Evolutionary conservation across 2,888 invertebrate genomes (phyloP).

Genomic region (Pantelozetes paolii): DNA sequence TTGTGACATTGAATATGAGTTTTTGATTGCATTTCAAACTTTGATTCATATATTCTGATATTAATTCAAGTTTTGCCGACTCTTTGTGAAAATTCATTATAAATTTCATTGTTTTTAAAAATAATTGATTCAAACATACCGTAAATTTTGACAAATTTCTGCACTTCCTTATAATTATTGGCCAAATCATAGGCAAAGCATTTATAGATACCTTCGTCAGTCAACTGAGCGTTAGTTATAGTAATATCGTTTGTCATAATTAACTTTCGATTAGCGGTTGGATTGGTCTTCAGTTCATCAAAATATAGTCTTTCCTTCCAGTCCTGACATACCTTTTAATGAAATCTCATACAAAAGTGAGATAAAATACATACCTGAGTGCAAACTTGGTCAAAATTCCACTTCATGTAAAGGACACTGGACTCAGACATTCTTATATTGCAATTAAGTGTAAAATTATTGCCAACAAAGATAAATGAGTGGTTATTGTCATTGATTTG

Average conservation of each 20-base stretch:
- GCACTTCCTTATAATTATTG: not conserved
- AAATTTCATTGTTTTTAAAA: not conserved
- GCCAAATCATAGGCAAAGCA: not conserved
- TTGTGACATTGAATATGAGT: not conserved
- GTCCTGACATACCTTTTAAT: not conserved
- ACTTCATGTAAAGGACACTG: not conserved
- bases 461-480: not conserved
- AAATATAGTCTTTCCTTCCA: not conserved
- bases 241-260: not conserved
- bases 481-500: not conserved
- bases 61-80: not conserved
- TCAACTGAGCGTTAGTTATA: not conserved
- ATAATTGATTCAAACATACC: not conserved
- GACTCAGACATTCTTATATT: not conserved
- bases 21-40: not conserved
- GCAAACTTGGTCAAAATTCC: not conserved
- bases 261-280: not conserved
- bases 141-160: not conserved
- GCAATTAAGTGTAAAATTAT: slow-evolving; percentile 14
- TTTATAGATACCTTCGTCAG: not conserved
- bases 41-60: not conserved
- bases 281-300: not conserved
- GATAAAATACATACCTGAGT: not conserved
- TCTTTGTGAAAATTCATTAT: not conserved
- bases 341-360: too few species aligned